These are phyloP conservation scores for Patella pellucida DNA, from an alignment of 2,888 invertebrate species.

Conservation along the genomic window DNA sequence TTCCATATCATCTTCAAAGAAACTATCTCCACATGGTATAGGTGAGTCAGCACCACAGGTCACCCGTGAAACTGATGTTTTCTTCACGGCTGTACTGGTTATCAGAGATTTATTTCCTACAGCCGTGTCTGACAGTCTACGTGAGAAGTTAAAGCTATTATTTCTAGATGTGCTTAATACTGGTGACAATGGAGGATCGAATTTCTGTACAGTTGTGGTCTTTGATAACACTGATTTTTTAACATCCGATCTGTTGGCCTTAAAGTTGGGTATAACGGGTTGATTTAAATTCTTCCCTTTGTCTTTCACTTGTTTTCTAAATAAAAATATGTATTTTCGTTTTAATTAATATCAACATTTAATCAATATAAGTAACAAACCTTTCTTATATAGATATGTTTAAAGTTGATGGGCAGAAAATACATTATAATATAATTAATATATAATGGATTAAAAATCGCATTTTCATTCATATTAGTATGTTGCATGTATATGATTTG, in stretches of 20 bases:
- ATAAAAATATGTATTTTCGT: background rate
- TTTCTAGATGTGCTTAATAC: background rate
- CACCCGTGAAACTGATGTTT: constrained; percentile 5
- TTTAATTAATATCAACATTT: too few species aligned
- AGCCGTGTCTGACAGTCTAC: background rate
- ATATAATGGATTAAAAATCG: too few species aligned
- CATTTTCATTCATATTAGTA: too few species aligned
- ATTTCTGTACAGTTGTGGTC: background rate
- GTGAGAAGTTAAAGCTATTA: background rate
- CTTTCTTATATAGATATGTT: too few species aligned
- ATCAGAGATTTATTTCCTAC: constrained; percentile 10
- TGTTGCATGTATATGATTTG: too few species aligned
- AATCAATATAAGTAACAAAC: too few species aligned
- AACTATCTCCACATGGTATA: constrained; percentile 67
- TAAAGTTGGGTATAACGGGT: background rate
- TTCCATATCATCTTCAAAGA: constrained; percentile 60
- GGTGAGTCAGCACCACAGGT: constrained; percentile 38
- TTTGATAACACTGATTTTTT: background rate
- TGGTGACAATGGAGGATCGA: background rate
- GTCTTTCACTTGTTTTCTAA: background rate
- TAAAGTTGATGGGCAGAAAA: too few species aligned
- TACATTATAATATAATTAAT: too few species aligned
- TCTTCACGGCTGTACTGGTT: constrained; percentile 21
- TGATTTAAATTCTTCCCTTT: background rate
- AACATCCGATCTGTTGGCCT: background rate